phyloP scores from a whole-genome alignment of 2,797 vertebrate genomes.

The Vultur gryphus region DNA sequence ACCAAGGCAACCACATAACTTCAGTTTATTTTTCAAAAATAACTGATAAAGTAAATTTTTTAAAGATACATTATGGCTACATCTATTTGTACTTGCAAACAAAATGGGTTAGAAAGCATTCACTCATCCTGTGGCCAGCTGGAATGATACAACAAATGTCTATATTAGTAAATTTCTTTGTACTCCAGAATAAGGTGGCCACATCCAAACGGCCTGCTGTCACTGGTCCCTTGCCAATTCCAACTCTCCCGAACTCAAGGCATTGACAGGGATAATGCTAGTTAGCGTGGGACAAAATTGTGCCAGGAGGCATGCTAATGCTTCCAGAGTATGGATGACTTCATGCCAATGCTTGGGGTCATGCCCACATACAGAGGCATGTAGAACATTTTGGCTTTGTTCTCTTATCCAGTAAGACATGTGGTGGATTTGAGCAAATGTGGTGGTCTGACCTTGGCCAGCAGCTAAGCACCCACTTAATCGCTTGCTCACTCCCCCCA shows the following conservation, averaged over 20 bases:
- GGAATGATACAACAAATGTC: neutral
- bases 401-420: neutral
- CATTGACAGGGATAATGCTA: neutral
- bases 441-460: neutral
- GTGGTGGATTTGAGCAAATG: neutral
- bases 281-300: neutral
- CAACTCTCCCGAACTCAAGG: fast-evolving
- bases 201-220: neutral
- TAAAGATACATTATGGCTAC: neutral
- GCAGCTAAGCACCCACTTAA: neutral
- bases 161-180: neutral
- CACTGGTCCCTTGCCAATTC: neutral
- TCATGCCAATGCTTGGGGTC: neutral
- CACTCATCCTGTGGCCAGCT: neutral
- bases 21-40: neutral
- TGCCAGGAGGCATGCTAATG: neutral
- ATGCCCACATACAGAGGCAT: neutral
- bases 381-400: neutral
- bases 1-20: neutral
- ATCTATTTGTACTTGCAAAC: neutral
- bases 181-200: neutral
- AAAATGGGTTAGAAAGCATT: neutral
- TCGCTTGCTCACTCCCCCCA: neutral
- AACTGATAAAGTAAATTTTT: neutral
- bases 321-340: neutral